Base-by-base conservation (phyloP, 2,888 invertebrate species). In the Parascotia fuliginaria region DNA sequence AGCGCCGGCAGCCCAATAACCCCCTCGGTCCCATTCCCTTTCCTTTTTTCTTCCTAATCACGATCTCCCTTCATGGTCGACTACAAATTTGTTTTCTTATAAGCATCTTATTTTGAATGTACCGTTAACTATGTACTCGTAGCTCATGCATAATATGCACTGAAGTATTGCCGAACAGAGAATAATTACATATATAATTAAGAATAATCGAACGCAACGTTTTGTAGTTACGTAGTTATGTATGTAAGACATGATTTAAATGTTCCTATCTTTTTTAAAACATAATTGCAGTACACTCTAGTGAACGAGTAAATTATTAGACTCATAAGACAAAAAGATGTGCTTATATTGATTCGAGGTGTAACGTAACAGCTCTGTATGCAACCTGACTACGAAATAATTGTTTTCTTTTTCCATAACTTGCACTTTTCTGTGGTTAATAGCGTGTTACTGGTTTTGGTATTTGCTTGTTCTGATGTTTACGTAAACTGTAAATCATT, bases 301-400 rank as follows among this genome's bases (percentile, higher is more conserved):
- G 38, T 42, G 38, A 46, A 33, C 36, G 42, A 28, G 15, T 38
- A 24, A 39, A n/a, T 33, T 51, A 52, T 42, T 52, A 46, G 19
- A 41, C 34, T 28, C 9, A 46, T 11, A 44, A 16, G 27, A 44
- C 29, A 44, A 50, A 43, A 49, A 50, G 36, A 44, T 44, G 40
- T 44, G 40, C 50, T 44, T 50, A 44, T 44, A 39, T 39, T 44
- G 39, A 36, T 44, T 31, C 14, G 39, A 27, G 14, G 33, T n/a
- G 27, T 14, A 44, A 43, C 50, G 43, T 50, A 44, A 50, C 24
- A 40, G 29, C 24, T 36, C 41, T 11, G 9, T 50, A 14, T 41
- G 40, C 34, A 50, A 31, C 43, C 9, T 24, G 24, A 15, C 14
- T 16, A 34, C 32, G 40, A 36, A 37, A 28, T 44, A 28, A 45